These are phyloP conservation scores for Incurvaria masculella DNA, from an alignment of 2,888 invertebrate species.

Conservation along the genomic window DNA sequence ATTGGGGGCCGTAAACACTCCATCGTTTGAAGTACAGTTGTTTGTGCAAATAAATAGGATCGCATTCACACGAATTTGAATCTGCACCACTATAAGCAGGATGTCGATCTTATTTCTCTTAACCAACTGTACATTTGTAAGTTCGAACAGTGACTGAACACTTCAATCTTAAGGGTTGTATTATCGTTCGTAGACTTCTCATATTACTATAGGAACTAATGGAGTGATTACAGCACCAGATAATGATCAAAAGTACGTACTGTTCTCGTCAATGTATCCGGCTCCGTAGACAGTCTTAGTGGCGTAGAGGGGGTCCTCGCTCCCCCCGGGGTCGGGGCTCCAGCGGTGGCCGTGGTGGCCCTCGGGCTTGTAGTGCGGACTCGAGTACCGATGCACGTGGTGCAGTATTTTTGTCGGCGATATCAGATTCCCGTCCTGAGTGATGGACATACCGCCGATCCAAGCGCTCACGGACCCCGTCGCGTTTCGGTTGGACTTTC, in stretches of 20 bases:
- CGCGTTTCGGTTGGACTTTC: conserved; percentile 42
- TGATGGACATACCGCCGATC: conserved; percentile 55
- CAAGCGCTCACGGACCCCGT: conserved; percentile 40
- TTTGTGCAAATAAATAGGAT: no score
- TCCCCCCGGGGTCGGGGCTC: conserved; percentile 52
- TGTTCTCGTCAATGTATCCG: conserved; percentile 54
- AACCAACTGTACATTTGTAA: no score
- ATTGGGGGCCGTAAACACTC: neutral
- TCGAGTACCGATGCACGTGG: conserved; percentile 50
- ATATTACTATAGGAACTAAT: no score
- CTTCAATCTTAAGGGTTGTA: no score
- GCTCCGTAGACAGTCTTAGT: conserved; percentile 57
- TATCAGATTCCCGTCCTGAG: conserved; percentile 51
- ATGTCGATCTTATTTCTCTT: no score
- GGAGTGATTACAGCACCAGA: neutral
- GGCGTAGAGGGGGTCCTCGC: conserved; percentile 48
- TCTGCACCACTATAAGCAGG: no score
- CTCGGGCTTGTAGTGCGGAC: conserved; percentile 52
- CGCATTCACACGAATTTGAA: no score
- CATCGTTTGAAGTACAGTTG: no score
- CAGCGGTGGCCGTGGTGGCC: conserved; percentile 50
- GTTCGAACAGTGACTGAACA: no score
- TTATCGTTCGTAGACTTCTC: no score
- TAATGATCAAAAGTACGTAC: conserved; percentile 37
- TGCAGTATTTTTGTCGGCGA: conserved; percentile 51